Evolutionary conservation across 2,113 vertebrate species (phyloP).

Genomic region (Spilogale gracilis): DNA sequence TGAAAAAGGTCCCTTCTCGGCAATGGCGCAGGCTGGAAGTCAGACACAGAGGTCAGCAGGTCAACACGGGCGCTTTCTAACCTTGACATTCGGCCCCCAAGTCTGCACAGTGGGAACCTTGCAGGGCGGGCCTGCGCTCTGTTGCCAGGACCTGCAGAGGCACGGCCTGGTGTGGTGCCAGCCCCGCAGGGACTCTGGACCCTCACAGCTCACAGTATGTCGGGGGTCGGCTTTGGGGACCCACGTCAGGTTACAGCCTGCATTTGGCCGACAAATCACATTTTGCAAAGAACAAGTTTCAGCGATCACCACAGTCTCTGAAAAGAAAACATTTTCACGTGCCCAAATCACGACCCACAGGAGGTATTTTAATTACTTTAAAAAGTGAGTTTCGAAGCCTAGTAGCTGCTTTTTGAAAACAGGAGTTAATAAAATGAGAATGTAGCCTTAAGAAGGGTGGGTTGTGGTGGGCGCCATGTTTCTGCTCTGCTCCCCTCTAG

Average conservation of each 20-base stretch:
- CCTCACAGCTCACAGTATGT: rapidly evolving
- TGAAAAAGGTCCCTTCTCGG: not conserved
- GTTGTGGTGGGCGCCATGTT: not conserved
- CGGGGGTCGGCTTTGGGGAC: not conserved
- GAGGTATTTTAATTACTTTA: not conserved
- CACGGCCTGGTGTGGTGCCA: not conserved
- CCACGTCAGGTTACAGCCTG: not conserved
- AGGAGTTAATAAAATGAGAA: not conserved
- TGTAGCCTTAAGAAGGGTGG: not conserved
- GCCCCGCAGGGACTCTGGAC: not conserved
- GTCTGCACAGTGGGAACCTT: not conserved
- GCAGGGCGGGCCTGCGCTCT: not conserved
- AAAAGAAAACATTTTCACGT: not conserved
- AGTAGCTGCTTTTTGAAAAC: not conserved
- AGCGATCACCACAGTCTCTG: not conserved
- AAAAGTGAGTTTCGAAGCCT: not conserved
- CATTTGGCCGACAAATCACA: not conserved
- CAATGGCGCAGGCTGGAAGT: rapidly evolving
- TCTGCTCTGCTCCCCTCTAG: not conserved
- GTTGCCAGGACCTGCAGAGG: rapidly evolving
- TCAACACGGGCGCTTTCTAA: not conserved
- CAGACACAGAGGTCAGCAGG: not conserved
- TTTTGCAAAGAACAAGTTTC: not conserved
- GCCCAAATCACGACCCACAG: not conserved
- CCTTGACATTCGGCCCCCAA: rapidly evolving